A percentile compares a stretch with the other conserved stretches of the same genome.
Evolutionary conservation across 2,888 invertebrate species (phyloP).

Genomic region (Melinopterus prodromus): DNA sequence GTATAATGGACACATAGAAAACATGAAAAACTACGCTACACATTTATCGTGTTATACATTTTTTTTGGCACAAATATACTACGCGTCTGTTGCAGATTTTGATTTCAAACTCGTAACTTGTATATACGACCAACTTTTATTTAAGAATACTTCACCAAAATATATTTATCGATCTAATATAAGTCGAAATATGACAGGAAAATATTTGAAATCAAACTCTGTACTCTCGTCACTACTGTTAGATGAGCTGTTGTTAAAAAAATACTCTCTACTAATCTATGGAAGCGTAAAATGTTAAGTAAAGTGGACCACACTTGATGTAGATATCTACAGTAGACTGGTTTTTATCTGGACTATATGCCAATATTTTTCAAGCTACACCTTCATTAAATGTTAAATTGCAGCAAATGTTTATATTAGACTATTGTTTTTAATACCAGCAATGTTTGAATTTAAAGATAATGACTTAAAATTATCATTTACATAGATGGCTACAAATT

Average conservation of each 20-base stretch:
- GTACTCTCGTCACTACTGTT: not conserved
- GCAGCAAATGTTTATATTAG: too few species aligned
- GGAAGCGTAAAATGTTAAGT: not conserved
- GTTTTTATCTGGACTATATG: too few species aligned
- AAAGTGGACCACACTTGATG: not conserved
- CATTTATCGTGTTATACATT: not conserved
- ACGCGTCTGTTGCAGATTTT: not conserved
- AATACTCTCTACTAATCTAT: not conserved
- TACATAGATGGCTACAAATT: too few species aligned
- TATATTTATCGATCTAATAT: not conserved
- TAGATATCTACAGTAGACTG: too few species aligned
- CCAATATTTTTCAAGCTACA: too few species aligned
- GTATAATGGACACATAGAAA: not conserved
- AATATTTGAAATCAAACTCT: not conserved
- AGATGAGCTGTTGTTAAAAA: not conserved
- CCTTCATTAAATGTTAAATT: too few species aligned
- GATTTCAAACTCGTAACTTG: not conserved
- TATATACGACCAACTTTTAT: not conserved
- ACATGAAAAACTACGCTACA: not conserved
- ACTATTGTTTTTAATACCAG: too few species aligned
- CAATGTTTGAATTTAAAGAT: too few species aligned
- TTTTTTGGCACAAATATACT: not conserved
- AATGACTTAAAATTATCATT: too few species aligned
- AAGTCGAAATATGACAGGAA: not conserved
- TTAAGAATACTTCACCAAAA: not conserved